Percentiles rank a stretch among this genome's conserved stretches.
Evolutionary conservation across 2,113 vertebrate genomes (phyloP).

Genomic region (Petromus typicus): DNA sequence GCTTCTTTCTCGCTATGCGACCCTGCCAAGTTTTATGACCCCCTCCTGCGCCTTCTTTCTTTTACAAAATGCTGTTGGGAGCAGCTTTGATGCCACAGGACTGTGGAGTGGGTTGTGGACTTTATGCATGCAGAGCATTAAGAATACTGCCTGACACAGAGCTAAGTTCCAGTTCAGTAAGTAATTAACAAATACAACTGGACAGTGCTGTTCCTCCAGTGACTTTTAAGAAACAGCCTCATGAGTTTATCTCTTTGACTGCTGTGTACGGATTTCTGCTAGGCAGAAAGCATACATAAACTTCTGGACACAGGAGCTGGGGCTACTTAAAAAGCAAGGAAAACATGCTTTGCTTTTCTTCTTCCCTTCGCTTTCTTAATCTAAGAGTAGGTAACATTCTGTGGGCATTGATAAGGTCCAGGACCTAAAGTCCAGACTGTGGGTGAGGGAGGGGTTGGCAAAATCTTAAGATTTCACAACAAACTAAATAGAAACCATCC

Average conservation of each 20-base stretch:
- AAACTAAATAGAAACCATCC: not conserved
- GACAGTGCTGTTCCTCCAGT: not conserved
- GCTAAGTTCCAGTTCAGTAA: conserved; percentile 20
- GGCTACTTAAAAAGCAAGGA: not conserved
- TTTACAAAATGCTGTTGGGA: not conserved
- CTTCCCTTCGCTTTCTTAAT: not conserved
- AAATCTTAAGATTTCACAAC: not conserved
- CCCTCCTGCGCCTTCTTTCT: not conserved
- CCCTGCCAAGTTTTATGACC: not conserved
- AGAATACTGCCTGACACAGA: not conserved
- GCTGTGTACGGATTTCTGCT: not conserved
- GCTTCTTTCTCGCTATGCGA: not conserved
- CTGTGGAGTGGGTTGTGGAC: not conserved
- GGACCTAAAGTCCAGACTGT: not conserved
- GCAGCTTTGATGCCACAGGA: not conserved
- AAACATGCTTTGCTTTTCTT: not conserved
- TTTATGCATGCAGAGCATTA: not conserved
- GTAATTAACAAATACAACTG: not conserved
- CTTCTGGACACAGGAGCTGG: not conserved
- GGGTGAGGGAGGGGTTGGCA: not conserved
- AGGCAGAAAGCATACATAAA: not conserved
- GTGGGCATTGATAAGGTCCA: not conserved
- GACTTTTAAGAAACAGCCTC: not conserved
- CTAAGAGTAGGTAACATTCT: not conserved
- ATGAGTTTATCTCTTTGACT: not conserved